These are phyloP conservation scores for Diadegma fenestrale DNA, from an alignment of 2,888 invertebrate genomes.

Conservation along the genomic window DNA sequence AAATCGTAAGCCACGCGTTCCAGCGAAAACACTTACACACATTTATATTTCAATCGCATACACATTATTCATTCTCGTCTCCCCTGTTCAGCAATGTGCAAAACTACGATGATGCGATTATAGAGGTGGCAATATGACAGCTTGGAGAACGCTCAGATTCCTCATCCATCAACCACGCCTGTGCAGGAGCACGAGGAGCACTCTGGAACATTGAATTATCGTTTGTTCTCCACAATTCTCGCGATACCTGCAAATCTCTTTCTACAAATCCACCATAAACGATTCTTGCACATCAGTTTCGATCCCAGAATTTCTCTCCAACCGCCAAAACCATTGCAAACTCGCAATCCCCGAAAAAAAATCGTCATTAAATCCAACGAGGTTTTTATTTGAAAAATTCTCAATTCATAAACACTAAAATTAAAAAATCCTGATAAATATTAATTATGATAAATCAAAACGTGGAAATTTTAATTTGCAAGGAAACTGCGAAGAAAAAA, in stretches of 20 bases:
- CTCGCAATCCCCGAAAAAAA: neutral
- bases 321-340: neutral
- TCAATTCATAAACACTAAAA: too few relatives aligned
- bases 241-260: neutral
- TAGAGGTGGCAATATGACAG: constrained; percentile 49
- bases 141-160: constrained; percentile 44
- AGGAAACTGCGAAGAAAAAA: too few relatives aligned
- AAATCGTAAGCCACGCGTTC: constrained; percentile 63
- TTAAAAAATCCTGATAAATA: too few relatives aligned
- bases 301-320: neutral
- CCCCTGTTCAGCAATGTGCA: constrained; percentile 31
- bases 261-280: neutral
- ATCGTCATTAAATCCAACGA: too few relatives aligned
- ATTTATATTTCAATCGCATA: constrained; percentile 25
- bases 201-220: constrained; percentile 32
- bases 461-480: too few relatives aligned
- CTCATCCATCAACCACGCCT: constrained; percentile 68
- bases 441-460: too few relatives aligned
- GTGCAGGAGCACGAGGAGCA: constrained; percentile 31
- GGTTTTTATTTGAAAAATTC: neutral
- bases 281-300: neutral
- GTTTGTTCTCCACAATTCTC: constrained; percentile 16
- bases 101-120: constrained; percentile 63
- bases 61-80: constrained; percentile 22
- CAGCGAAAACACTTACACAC: constrained; percentile 29